Percentiles rank a stretch among this genome's conserved stretches.
Evolutionary conservation across 2,797 vertebrate genomes (phyloP).

Genomic region (Paguma larvata): DNA sequence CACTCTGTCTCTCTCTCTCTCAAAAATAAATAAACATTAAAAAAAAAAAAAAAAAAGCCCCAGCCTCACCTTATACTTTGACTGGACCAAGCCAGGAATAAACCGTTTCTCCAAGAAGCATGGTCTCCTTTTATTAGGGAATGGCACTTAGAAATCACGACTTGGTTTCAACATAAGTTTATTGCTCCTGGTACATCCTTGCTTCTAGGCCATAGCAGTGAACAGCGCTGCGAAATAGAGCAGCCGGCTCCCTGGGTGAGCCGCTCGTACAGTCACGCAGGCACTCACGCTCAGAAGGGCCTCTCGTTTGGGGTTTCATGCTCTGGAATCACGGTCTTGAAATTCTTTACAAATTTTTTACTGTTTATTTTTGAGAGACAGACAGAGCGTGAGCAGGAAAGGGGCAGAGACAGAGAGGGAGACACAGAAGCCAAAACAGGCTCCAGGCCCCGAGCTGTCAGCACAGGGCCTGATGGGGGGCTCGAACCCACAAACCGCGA

Average conservation of each 20-base stretch:
- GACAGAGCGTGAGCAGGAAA: too few species aligned
- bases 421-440: too few species aligned
- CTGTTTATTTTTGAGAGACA: too few species aligned
- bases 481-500: too few species aligned
- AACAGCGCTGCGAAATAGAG: neutral
- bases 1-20: too few species aligned
- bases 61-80: neutral
- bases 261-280: neutral
- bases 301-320: neutral
- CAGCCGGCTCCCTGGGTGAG: neutral
- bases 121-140: neutral
- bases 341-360: constrained; percentile 25
- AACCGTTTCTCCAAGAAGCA: neutral
- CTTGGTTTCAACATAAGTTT: neutral
- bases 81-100: neutral
- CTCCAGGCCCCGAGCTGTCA: too few species aligned
- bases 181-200: neutral
- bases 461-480: too few species aligned
- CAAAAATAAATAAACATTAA: too few species aligned
- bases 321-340: constrained; percentile 7
- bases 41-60: neutral
- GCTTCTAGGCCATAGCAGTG: neutral
- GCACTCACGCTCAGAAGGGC: neutral
- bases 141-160: constrained; percentile 45
- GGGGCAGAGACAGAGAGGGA: too few species aligned